These are phyloP conservation scores for Mellilla xanthometata DNA, from an alignment of 2,888 invertebrate species.

Conservation along the genomic window DNA sequence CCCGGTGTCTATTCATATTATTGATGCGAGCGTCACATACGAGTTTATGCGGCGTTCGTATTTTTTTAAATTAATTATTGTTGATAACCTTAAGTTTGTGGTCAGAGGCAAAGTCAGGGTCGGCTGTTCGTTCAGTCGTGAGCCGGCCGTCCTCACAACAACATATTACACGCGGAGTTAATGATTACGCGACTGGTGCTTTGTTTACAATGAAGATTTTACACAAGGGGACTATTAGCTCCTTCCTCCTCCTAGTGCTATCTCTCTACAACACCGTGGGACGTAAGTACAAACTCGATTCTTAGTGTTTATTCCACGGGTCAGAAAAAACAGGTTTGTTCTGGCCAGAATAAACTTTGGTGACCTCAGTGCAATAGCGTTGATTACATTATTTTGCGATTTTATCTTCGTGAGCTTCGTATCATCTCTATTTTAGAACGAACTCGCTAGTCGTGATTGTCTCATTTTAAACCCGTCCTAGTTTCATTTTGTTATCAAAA, in stretches of 20 bases:
- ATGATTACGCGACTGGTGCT: conserved; percentile 33
- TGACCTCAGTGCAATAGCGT: conserved; percentile 39
- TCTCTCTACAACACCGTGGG: conserved; percentile 32
- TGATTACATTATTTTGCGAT: conserved; percentile 27
- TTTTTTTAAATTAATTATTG: conserved; percentile 51
- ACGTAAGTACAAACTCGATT: conserved; percentile 44
- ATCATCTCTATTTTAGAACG: conserved; percentile 15
- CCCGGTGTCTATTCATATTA: conserved; percentile 33
- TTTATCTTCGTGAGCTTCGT: conserved; percentile 7
- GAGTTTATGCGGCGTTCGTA: conserved; percentile 32
- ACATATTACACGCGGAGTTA: conserved; percentile 36
- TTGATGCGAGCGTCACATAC: conserved; percentile 37
- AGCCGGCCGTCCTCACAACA: conserved; percentile 44
- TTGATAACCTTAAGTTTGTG: conserved; percentile 62
- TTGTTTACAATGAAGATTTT: conserved; percentile 41
- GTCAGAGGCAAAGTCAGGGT: conserved; percentile 50
- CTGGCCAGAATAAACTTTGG: conserved; percentile 24
- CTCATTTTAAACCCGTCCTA: background rate
- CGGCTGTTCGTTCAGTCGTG: conserved; percentile 54
- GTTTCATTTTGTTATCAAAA: too few relatives aligned
- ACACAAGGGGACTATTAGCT: conserved; percentile 31
- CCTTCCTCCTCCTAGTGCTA: conserved; percentile 36
- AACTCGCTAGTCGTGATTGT: conserved; percentile 4
- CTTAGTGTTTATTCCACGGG: too few relatives aligned
- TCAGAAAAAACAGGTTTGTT: background rate